These are phyloP conservation scores for Octodonta nipae DNA, from an alignment of 2,888 invertebrate genomes.

Conservation along the genomic window DNA sequence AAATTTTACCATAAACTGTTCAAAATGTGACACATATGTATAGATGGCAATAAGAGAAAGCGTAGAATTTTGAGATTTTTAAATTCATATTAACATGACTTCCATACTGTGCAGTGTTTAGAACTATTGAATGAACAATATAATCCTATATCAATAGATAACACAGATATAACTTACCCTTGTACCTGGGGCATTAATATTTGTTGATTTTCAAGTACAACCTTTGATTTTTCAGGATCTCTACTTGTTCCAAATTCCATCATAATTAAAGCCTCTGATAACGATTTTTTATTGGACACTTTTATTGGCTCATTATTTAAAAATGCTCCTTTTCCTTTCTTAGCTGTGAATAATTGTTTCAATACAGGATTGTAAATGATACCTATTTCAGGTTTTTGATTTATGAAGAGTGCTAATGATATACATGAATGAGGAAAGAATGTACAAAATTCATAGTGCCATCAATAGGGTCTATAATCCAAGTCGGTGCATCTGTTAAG, in stretches of 20 bases:
- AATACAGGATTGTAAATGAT: conserved; percentile 85
- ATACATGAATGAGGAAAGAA: conserved; percentile 78
- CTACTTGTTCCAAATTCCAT: conserved; percentile 68
- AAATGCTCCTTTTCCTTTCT: conserved; percentile 75
- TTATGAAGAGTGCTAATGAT: conserved; percentile 70
- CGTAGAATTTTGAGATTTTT: too few species aligned
- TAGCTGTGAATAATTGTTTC: conserved; percentile 77
- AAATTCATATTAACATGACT: too few species aligned
- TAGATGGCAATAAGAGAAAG: too few species aligned
- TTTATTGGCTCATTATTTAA: conserved; percentile 64
- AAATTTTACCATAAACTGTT: too few species aligned
- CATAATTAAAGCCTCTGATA: conserved; percentile 58
- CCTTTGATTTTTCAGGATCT: conserved; percentile 52
- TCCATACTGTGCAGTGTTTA: too few species aligned
- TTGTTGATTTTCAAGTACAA: conserved; percentile 55
- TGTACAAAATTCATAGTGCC: conserved; percentile 98
- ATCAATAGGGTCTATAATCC: conserved; percentile 97
- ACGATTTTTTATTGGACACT: conserved; percentile 55
- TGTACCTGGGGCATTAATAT: conserved; percentile 52
- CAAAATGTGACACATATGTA: too few species aligned
- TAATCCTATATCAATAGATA: too few species aligned
- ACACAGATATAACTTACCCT: too few species aligned
- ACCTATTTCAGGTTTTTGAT: conserved; percentile 60
- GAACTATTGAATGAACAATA: too few species aligned
- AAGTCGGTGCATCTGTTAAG: conserved; percentile 82